Conservation (phyloP, 2,888 invertebrate genomes). For the Troglohyphantes excavatus region DNA sequence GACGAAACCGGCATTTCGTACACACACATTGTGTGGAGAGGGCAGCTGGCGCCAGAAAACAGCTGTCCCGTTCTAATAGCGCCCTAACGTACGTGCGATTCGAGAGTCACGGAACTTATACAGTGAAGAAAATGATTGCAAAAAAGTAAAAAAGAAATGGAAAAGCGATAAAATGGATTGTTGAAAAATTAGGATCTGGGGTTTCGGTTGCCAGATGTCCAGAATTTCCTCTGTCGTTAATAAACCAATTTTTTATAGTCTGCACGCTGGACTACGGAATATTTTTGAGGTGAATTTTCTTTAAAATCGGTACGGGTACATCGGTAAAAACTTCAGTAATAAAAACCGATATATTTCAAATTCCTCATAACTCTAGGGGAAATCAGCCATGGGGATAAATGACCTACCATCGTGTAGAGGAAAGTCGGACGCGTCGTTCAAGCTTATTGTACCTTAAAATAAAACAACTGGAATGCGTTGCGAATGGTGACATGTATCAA, state of each 20-base stretch:
- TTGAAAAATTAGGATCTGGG: conserved; percentile 61
- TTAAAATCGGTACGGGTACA: too few species aligned
- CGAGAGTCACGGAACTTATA: conserved; percentile 68
- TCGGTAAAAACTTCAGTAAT: too few species aligned
- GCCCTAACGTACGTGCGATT: conserved; percentile 75
- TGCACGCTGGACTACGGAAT: neutral
- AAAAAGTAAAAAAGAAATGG: conserved; percentile 40
- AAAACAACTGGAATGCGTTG: too few species aligned
- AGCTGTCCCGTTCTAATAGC: conserved; percentile 51
- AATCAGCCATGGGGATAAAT: too few species aligned
- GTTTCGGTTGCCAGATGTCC: conserved; percentile 64
- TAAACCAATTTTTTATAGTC: neutral
- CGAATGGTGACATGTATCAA: too few species aligned
- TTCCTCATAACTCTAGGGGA: too few species aligned
- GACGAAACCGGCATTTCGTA: conserved; percentile 55
- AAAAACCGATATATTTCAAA: too few species aligned
- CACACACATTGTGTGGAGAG: conserved; percentile 19
- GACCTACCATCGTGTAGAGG: too few species aligned
- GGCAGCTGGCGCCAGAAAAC: conserved; percentile 39
- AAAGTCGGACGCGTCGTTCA: too few species aligned
- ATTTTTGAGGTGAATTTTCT: too few species aligned
- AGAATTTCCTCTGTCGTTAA: conserved; percentile 27
- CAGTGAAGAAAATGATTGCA: conserved; percentile 43
- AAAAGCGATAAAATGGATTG: conserved; percentile 55
- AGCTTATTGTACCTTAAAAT: too few species aligned